A percentile compares a stretch with the other conserved stretches of the same genome.
Conservation (phyloP, 2,888 invertebrate genomes). For the Anorthoa munda region DNA sequence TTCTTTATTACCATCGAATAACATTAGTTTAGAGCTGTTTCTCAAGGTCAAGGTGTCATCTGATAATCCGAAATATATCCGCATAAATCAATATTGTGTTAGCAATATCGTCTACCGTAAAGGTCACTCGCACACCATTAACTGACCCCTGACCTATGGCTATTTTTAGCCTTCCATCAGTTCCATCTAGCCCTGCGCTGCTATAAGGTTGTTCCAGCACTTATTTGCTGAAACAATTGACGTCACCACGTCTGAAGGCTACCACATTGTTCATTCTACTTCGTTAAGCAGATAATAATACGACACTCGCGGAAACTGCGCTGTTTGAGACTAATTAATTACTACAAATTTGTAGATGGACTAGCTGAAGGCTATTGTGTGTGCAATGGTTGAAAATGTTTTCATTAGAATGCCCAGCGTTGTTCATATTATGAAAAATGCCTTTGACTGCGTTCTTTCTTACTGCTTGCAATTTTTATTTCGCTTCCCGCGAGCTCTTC, state of each 20-base stretch:
- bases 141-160: conserved; percentile 85
- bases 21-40: conserved; percentile 26
- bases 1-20: conserved; percentile 7
- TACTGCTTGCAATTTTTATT: conserved; percentile 23
- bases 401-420: conserved; percentile 59
- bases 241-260: conserved; percentile 86
- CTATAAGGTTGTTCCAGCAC: conserved; percentile 82
- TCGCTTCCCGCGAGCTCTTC: conserved; percentile 1
- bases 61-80: conserved; percentile 34
- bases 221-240: conserved; percentile 89
- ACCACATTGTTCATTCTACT: conserved; percentile 78
- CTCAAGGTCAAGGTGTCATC: conserved; percentile 34
- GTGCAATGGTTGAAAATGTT: conserved; percentile 58
- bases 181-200: conserved; percentile 77
- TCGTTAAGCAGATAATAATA: conserved; percentile 81
- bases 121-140: conserved; percentile 68
- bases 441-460: conserved; percentile 37
- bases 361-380: conserved; percentile 45
- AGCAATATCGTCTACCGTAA: conserved; percentile 61
- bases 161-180: conserved; percentile 86
- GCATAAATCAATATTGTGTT: conserved; percentile 60
- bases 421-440: conserved; percentile 69
- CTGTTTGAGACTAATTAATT: conserved; percentile 61
- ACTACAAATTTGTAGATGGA: conserved; percentile 48
- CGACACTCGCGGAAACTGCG: conserved; percentile 69